Evolutionary conservation across 1,140 invertebrate species (phyloP).

Genomic region (Catajapyx aquilonaris): DNA sequence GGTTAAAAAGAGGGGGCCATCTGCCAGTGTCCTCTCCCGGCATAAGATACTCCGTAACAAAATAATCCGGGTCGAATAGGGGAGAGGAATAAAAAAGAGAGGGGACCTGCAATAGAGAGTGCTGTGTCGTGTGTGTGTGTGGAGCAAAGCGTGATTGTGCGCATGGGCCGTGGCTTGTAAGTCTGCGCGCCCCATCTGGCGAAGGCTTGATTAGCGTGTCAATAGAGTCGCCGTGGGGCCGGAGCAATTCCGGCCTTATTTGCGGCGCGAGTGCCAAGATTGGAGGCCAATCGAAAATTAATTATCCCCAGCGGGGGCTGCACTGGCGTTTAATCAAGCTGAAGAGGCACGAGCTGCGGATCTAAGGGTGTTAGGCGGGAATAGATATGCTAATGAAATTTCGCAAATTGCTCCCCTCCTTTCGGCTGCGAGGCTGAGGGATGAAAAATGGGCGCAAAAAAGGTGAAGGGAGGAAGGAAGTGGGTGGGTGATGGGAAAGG

Average conservation of each 20-base stretch:
- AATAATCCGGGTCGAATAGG: too few species aligned
- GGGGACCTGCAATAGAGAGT: too few species aligned
- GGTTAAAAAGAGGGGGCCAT: too few species aligned
- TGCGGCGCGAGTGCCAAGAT: constrained; percentile 13
- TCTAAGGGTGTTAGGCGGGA: constrained; percentile 9
- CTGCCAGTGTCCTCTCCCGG: too few species aligned
- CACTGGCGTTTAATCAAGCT: constrained; percentile 11
- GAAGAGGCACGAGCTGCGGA: not conserved
- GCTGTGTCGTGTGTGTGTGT: too few species aligned
- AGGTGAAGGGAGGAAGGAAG: too few species aligned
- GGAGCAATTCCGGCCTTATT: constrained; percentile 7
- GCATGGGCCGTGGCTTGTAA: constrained; percentile 9
- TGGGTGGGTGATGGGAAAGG: too few species aligned
- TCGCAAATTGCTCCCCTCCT: constrained; percentile 11
- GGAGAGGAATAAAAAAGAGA: too few species aligned
- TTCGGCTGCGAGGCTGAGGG: too few species aligned
- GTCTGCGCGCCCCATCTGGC: constrained; percentile 4
- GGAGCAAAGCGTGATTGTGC: constrained; percentile 3
- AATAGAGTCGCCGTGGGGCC: constrained; percentile 7
- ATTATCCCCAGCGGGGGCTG: constrained; percentile 13
- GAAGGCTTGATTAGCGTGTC: constrained; percentile 8
- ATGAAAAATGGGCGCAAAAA: too few species aligned
- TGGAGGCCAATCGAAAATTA: constrained; percentile 15
- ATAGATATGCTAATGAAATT: constrained; percentile 16
- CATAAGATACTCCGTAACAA: too few species aligned